Base-by-base conservation (phyloP, 1,140 invertebrate species). In the Thalassaphorura encarpata region DNA sequence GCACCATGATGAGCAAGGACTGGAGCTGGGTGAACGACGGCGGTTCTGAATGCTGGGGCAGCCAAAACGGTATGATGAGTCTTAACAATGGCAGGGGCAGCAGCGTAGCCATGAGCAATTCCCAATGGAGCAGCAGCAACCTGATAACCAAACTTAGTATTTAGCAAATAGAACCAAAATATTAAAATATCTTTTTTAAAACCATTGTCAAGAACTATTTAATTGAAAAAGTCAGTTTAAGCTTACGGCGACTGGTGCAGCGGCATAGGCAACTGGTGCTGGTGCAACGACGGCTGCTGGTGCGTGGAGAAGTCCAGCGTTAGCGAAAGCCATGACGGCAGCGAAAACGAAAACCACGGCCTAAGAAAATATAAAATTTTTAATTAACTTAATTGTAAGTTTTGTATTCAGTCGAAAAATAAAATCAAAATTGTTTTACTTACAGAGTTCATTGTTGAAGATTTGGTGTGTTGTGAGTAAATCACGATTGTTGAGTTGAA, bases 361-460 rank as follows among this genome's bases (percentile, higher is more conserved):
- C 47, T 49, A 33, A 29, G 31, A 43, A 50, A 29, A 11, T 23
- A 42, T 16, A 42, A 53, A 42, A 53, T 31, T 51, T 51, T 51
- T 6, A 42, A 33, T 21, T 19, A 13, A 6, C 33, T n/a, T 6
- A 46, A 31, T 26, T 45, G 8, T 29, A 45, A 45, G 45, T 45
- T 45, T 28, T 28, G 28, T 24, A 18, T 8, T 26, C n/a, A n/a
- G n/a, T n/a, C n/a, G n/a, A n/a, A n/a, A n/a, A n/a, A n/a, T n/a
- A n/a, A n/a, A n/a, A n/a, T n/a, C n/a, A n/a, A n/a, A n/a, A n/a
- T n/a, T n/a, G 41, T 27, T 42, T 1, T 19, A n/a, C 58, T 60
- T 56, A 60, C 58, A 41, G 52, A 51, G 43, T 60, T 55, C 58
- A 60, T 60, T n/a, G 54, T 19, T 60, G 58, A 56, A 53, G 42